phyloP scores from a whole-genome alignment of 2,888 invertebrate species.

The Elegia similella region DNA sequence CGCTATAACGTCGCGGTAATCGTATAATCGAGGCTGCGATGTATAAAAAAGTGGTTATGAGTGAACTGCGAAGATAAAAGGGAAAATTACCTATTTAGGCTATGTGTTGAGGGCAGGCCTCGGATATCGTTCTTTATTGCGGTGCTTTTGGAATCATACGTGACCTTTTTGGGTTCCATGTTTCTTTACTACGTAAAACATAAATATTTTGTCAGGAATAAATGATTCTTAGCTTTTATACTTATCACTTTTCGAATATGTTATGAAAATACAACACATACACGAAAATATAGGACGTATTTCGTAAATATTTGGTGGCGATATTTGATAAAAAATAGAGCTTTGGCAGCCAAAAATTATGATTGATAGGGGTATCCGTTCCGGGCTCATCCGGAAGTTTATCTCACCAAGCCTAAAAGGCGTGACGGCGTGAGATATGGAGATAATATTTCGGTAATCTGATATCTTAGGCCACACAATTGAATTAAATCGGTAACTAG shows the following conservation, averaged over 20 bases:
- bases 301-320: too few relatives aligned
- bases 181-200: slow-evolving; percentile 3
- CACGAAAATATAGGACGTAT: too few relatives aligned
- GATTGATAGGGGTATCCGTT: slow-evolving; percentile 1
- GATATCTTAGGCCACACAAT: not conserved
- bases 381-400: not conserved
- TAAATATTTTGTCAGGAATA: not conserved
- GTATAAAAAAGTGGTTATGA: slow-evolving; percentile 16
- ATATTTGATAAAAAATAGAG: not conserved
- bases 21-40: slow-evolving; percentile 10
- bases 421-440: not conserved
- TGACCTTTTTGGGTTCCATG: slow-evolving; percentile 21
- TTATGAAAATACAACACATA: not conserved
- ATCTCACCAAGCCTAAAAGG: not conserved
- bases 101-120: slow-evolving; percentile 22
- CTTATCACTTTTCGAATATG: slow-evolving; percentile 7
- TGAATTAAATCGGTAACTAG: too few relatives aligned
- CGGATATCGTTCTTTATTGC: slow-evolving; percentile 27
- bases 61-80: slow-evolving; percentile 23
- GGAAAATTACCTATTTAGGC: slow-evolving; percentile 23
- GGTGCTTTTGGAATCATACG: slow-evolving; percentile 21
- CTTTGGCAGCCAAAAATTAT: not conserved
- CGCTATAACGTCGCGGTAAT: slow-evolving; percentile 6
- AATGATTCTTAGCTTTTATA: slow-evolving; percentile 15
- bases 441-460: not conserved